These are phyloP conservation scores for Pongo abelii DNA, from an alignment of 2,113 vertebrate species.

Conservation along the genomic window DNA sequence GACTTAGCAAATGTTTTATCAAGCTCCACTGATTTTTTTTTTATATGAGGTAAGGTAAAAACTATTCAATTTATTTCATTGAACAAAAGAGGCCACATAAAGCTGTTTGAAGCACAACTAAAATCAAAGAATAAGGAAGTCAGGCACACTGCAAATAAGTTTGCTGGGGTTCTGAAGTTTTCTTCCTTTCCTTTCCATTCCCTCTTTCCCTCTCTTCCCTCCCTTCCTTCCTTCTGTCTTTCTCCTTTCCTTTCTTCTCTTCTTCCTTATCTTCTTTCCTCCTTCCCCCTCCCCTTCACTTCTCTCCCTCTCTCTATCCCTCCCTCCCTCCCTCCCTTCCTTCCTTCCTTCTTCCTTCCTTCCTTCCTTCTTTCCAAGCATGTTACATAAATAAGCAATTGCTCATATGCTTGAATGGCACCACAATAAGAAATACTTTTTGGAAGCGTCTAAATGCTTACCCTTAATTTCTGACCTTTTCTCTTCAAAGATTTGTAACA, in stretches of 20 bases:
- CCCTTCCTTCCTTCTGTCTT: neutral
- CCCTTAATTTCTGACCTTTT: neutral
- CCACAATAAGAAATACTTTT: neutral
- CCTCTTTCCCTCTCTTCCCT: neutral
- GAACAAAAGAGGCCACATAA: neutral
- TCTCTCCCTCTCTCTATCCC: no score
- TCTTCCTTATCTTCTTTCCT: accelerated
- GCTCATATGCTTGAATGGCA: neutral
- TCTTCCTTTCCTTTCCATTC: neutral
- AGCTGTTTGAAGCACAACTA: neutral
- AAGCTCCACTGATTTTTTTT: neutral
- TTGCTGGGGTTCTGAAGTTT: neutral
- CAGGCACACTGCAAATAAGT: neutral
- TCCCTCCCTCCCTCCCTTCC: accelerated
- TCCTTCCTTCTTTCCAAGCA: neutral
- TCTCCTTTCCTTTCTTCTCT: neutral
- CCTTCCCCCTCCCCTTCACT: no score
- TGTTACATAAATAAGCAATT: neutral
- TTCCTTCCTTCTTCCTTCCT: accelerated
- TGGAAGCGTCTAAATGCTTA: neutral
- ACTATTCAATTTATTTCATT: neutral
- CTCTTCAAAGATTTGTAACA: neutral
- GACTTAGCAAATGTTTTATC: neutral
- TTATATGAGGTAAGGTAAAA: neutral
- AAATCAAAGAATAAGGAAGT: neutral